These are phyloP conservation scores for Mythimna lalbum DNA, from an alignment of 2,888 invertebrate genomes.

Conservation along the genomic window DNA sequence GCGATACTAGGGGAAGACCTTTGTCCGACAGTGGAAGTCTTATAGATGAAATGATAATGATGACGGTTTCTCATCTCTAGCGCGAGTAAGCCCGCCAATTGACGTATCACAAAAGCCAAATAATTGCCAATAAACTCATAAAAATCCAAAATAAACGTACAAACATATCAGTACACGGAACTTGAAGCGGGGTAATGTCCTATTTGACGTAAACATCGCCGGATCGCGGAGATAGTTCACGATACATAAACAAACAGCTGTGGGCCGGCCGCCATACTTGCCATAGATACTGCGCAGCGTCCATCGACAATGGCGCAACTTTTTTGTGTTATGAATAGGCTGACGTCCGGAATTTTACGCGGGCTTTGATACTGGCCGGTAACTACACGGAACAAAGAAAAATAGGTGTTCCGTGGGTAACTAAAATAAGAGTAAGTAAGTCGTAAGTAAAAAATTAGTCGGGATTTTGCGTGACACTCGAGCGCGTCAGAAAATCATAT, in stretches of 20 bases:
- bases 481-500: no score
- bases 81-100: neutral
- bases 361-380: constrained; percentile 30
- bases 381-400: no score
- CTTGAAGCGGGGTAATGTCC: constrained; percentile 53
- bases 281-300: constrained; percentile 51
- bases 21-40: no score
- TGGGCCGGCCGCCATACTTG: constrained; percentile 43
- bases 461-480: no score
- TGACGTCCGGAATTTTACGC: constrained; percentile 18
- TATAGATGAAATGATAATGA: neutral
- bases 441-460: no score
- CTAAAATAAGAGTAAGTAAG: no score
- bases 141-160: constrained; percentile 48
- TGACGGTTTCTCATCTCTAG: neutral
- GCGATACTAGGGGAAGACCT: no score
- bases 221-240: constrained; percentile 55
- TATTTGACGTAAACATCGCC: constrained; percentile 59
- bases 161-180: constrained; percentile 36
- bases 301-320: constrained; percentile 53
- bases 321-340: constrained; percentile 40
- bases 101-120: constrained; percentile 21
- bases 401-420: no score
- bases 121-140: constrained; percentile 51
- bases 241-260: constrained; percentile 53